Evolutionary conservation across 2,113 vertebrate genomes (phyloP).

Genomic region (Rhinolophus sinicus): DNA sequence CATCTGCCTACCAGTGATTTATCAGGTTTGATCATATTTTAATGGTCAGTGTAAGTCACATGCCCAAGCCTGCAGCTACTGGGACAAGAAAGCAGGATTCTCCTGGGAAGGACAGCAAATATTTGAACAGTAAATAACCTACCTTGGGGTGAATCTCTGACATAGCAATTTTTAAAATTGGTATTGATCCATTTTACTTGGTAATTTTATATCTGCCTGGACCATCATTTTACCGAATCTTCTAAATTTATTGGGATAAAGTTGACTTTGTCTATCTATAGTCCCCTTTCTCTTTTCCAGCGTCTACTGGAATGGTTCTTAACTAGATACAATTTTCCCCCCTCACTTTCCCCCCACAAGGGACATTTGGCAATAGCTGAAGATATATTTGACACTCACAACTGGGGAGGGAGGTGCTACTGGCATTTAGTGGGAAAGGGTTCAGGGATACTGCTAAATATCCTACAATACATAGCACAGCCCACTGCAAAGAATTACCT

Average conservation of each 20-base stretch:
- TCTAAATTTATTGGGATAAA: not conserved
- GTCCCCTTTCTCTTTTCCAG: not conserved
- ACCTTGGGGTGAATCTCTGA: not conserved
- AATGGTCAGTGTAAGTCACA: not conserved
- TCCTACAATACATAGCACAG: accelerated
- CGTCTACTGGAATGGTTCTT: not conserved
- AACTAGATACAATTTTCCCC: accelerated
- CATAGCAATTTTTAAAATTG: not conserved
- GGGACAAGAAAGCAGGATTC: not conserved
- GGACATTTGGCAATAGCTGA: not conserved
- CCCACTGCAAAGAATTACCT: not conserved
- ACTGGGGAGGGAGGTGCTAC: not conserved
- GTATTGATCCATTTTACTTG: not conserved
- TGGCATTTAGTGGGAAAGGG: not conserved
- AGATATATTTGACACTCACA: not conserved
- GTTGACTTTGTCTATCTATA: no score
- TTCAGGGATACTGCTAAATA: no score
- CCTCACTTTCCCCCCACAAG: not conserved
- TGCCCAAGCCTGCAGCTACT: not conserved
- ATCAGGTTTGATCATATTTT: accelerated
- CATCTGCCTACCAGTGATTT: not conserved
- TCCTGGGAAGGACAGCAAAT: not conserved
- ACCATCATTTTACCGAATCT: not conserved
- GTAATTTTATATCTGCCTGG: not conserved
- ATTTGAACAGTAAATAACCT: accelerated